These are phyloP conservation scores for Ashinkailepas kermadecensis DNA, from an alignment of 2,888 invertebrate species.

Conservation along the genomic window DNA sequence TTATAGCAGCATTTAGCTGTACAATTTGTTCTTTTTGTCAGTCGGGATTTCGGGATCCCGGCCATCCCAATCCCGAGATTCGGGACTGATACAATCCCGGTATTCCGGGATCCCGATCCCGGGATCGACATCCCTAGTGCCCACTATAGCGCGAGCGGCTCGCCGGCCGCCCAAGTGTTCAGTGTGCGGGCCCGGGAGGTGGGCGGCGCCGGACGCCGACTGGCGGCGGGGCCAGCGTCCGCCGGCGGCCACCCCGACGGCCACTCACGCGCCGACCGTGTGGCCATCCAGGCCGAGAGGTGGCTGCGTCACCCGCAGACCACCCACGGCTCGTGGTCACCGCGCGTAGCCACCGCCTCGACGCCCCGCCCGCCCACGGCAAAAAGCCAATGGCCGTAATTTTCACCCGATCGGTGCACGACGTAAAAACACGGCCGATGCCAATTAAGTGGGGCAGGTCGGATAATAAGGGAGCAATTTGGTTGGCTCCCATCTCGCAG, in stretches of 20 bases:
- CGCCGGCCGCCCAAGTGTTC: too few species aligned
- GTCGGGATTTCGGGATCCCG: too few species aligned
- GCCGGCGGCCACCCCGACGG: background rate
- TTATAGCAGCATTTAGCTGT: too few species aligned
- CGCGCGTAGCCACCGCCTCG: background rate
- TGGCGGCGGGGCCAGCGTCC: too few species aligned
- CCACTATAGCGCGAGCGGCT: too few species aligned
- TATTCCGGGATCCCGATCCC: too few species aligned
- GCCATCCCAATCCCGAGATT: too few species aligned
- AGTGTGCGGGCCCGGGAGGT: too few species aligned
- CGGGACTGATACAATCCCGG: too few species aligned
- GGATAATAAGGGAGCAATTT: conserved; percentile 16
- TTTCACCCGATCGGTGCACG: background rate
- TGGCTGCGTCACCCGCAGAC: background rate
- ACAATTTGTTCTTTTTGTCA: too few species aligned
- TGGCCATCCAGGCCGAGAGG: background rate
- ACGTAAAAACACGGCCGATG: background rate
- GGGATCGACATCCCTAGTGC: too few species aligned
- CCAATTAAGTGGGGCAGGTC: conserved; percentile 7
- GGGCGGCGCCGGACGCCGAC: too few species aligned
- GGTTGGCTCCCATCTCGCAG: background rate
- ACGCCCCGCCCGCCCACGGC: background rate
- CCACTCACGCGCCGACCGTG: background rate
- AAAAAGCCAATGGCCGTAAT: background rate
- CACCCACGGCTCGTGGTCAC: background rate